Evolutionary conservation across 2,797 vertebrate species (phyloP).

Genomic region (Acipenser ruthenus): DNA sequence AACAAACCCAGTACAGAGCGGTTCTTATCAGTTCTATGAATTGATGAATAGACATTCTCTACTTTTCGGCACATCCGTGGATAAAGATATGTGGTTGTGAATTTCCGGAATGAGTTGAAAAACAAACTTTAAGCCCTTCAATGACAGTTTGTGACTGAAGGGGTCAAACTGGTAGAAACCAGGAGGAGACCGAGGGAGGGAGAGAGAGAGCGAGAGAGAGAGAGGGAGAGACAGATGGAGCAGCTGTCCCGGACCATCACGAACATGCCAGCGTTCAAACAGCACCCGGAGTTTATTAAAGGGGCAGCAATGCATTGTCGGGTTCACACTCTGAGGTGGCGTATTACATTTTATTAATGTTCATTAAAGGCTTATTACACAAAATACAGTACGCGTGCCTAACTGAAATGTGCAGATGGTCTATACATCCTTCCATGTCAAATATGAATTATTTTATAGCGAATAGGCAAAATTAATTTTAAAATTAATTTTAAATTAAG

Average conservation of each 20-base stretch:
- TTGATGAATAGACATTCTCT: constrained; percentile 44
- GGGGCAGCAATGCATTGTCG: background rate
- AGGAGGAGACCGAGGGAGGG: constrained; percentile 4
- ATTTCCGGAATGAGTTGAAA: constrained; percentile 74
- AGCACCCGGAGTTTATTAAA: constrained; percentile 18
- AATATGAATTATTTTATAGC: too few species aligned
- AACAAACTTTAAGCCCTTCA: constrained; percentile 69
- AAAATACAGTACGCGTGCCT: too few species aligned
- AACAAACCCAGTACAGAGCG: too few species aligned
- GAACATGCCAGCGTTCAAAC: constrained; percentile 38
- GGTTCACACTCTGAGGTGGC: background rate
- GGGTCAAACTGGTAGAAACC: constrained; percentile 74
- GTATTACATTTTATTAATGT: too few species aligned
- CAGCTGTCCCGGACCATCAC: constrained; percentile 38
- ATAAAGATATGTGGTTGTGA: constrained; percentile 61
- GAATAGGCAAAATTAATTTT: too few species aligned
- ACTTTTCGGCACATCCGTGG: constrained; percentile 54
- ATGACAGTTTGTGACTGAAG: constrained; percentile 60
- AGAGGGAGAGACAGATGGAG: background rate
- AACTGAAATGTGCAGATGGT: too few species aligned
- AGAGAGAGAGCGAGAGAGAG: background rate
- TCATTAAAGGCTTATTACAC: too few species aligned
- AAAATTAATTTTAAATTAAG: too few species aligned
- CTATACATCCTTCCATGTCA: too few species aligned
- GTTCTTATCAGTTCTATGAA: background rate